phyloP scores from a whole-genome alignment of 2,113 vertebrate genomes.

The Hypomesus transpacificus region DNA sequence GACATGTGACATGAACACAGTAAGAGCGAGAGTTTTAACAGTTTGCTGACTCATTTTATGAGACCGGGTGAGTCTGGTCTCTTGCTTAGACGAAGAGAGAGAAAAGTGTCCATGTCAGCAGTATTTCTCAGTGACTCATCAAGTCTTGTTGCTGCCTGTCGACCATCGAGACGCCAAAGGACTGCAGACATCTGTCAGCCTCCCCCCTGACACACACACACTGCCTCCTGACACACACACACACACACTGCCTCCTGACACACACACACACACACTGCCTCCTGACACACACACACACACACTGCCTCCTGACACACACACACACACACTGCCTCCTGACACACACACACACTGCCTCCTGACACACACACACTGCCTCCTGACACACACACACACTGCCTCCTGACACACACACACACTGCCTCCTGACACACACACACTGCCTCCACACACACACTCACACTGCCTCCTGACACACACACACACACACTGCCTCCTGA shows the following conservation, averaged over 20 bases:
- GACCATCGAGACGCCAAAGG: conserved; percentile 37
- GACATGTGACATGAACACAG: conserved; percentile 34
- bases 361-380: neutral
- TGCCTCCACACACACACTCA: neutral
- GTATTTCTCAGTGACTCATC: conserved; percentile 61
- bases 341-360: too few relatives aligned
- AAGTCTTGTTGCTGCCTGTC: conserved; percentile 54
- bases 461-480: neutral
- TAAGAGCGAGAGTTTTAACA: conserved; percentile 33
- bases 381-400: neutral
- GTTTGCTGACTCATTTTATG: conserved; percentile 44
- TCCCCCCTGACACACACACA: neutral
- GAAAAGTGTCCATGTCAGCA: conserved; percentile 59
- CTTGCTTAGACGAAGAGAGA: conserved; percentile 25
- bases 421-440: neutral
- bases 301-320: neutral
- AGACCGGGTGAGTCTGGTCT: conserved; percentile 24
- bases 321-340: too few relatives aligned
- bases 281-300: neutral
- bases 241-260: neutral
- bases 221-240: neutral
- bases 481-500: too few relatives aligned
- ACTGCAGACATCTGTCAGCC: conserved; percentile 45
- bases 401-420: too few relatives aligned
- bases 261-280: too few relatives aligned